phyloP scores from a whole-genome alignment of 92 coral and sea anemone species.

The Actinernus sp. region DNA sequence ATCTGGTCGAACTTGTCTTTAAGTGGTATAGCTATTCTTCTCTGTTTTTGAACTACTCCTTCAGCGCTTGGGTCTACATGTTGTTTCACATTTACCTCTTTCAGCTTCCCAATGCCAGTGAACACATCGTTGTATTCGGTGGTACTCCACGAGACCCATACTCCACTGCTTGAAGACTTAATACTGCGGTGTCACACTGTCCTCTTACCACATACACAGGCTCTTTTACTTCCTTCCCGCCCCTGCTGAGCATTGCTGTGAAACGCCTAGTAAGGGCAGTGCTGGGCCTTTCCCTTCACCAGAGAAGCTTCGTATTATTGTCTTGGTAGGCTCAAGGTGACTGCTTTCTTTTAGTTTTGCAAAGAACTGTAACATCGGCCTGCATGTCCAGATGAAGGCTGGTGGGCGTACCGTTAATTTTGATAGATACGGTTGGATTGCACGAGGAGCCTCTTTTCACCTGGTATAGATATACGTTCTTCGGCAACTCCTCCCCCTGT shows the following conservation, averaged over 20 bases:
- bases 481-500: neutral
- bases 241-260: conserved; percentile 3
- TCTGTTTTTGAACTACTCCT: conserved; percentile 38
- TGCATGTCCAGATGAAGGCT: conserved; percentile 46
- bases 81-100: conserved; percentile 30
- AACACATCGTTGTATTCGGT: conserved; percentile 35
- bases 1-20: conserved; percentile 14
- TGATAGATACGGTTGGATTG: conserved; percentile 6
- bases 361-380: conserved; percentile 40
- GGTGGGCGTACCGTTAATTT: conserved; percentile 29
- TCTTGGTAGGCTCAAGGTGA: conserved; percentile 19
- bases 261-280: conserved; percentile 23
- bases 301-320: conserved; percentile 12
- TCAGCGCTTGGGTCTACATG: conserved; percentile 30
- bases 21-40: conserved; percentile 30
- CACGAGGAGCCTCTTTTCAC: conserved; percentile 1
- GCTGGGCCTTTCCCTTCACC: conserved; percentile 33
- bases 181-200: conserved; percentile 13
- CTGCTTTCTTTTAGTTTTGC: conserved; percentile 5
- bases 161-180: conserved; percentile 43
- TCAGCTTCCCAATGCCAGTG: conserved; percentile 34
- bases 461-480: conserved; percentile 31
- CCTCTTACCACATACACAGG: conserved; percentile 31
- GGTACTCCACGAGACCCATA: conserved; percentile 29
- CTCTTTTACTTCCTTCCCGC: neutral